Base-by-base conservation (phyloP, 2,888 invertebrate species). In the Coelogynopora nodosa region DNA sequence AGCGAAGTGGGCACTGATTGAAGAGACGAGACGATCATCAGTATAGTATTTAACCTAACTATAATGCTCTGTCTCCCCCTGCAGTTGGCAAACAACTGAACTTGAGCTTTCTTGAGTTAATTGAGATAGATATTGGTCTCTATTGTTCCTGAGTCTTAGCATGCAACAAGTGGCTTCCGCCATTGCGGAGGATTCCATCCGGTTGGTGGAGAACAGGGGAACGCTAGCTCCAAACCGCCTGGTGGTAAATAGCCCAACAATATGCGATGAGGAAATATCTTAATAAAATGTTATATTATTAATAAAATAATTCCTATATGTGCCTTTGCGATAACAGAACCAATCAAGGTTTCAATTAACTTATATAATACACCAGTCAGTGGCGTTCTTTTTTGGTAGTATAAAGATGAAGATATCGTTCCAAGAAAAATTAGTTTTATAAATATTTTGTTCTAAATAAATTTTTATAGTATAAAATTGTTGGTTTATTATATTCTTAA, bases 221-320 rank as follows among this genome's bases (percentile, higher is more conserved):
- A 23, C 10, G 74, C 23, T 5, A 13, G 2, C 74, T 23, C 27
- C 74, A 5, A 2, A 23, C 5, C 49, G 5, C 5, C 18, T 26
- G 74, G 10, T 2, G 27, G 23, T 74, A 74, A 74, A 74, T 74
- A 74, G 10, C 74, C 18, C 74, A 74, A 74, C 74, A 74, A n/a
- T n/a, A n/a, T n/a, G n/a, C n/a, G n/a, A n/a, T 74, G 27, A 74
- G 74, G 74, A 13, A 74, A 74, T 74, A 74, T 74, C 74, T 74
- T 74, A 74, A 74, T 74, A 74, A 74, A 74, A 74, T 74, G 74
- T 74, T 74, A 74, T 74, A n/a, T n/a, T n/a, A n/a, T n/a, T n/a
- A n/a, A n/a, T n/a, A n/a, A n/a, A n/a, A n/a, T n/a, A n/a, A n/a
- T n/a, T n/a, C n/a, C n/a, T n/a, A n/a, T n/a, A n/a, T n/a, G n/a